These are phyloP conservation scores for Lasioglossum pauxillum DNA, from an alignment of 2,888 invertebrate genomes.

Conservation along the genomic window DNA sequence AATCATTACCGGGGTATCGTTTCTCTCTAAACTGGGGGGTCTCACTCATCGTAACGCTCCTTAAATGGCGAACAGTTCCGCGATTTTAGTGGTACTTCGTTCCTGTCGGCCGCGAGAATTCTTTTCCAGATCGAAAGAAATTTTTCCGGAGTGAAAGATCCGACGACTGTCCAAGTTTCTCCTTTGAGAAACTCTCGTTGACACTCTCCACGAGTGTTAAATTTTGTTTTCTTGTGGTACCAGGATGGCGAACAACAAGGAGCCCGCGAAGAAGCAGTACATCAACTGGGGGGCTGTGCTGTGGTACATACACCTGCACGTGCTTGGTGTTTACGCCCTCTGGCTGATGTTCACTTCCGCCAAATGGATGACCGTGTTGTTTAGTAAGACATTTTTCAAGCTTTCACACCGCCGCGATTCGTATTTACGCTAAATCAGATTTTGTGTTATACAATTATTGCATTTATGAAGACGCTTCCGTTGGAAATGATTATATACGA, in stretches of 20 bases:
- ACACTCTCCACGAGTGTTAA: background rate
- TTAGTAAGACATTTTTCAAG: constrained; percentile 85
- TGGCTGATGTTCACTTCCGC: constrained; percentile 87
- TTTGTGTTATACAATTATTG: too few relatives aligned
- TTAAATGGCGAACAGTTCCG: background rate
- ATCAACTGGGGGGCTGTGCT: constrained; percentile 91
- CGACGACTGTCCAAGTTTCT: background rate
- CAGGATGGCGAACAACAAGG: constrained; percentile 26
- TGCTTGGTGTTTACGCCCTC: constrained; percentile 88
- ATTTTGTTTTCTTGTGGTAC: background rate
- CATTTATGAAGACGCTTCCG: too few relatives aligned
- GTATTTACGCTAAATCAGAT: too few relatives aligned
- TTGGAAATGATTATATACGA: too few relatives aligned
- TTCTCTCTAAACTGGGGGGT: background rate
- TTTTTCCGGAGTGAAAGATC: background rate
- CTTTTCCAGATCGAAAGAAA: background rate
- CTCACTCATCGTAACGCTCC: background rate
- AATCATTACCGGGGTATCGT: background rate
- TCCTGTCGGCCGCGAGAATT: background rate
- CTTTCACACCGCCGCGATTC: too few relatives aligned
- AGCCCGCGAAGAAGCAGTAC: constrained; percentile 85
- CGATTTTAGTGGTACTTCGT: background rate
- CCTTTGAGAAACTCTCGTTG: background rate
- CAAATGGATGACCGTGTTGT: constrained; percentile 87
- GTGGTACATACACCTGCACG: constrained; percentile 90